Evolutionary conservation across 2,797 vertebrate species (phyloP), one percentile per base, ranked within the genome.

Genomic region (Enteromius treurensis): DNA sequence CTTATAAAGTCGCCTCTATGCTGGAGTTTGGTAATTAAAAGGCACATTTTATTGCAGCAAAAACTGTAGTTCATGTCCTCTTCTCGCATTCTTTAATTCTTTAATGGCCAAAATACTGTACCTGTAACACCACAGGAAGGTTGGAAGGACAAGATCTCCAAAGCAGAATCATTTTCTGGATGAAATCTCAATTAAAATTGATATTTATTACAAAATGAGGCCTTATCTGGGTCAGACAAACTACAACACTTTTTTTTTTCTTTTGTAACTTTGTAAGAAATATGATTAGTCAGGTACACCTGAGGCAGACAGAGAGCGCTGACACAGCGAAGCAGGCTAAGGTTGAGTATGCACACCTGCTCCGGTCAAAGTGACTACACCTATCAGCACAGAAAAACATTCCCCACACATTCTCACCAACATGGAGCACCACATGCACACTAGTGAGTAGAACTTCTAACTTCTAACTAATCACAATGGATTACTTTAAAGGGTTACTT

Each of bases 291-390:
- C 81, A 79, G 77, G 71, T 73, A 17, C 47, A 76, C 65, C 68
- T 86, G 75, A 82, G 76, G 21, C 34, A 78, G 58, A 68, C 55
- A 58, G 34, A 75, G 26, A 58, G 62, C 11, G 83, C 77, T 75
- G 70, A 75, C 47, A 32, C 70, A 80, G 60, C 34, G 21, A 42
- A 55, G 47, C 37, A n/a, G 17, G 19, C 13, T 55, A 79, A 78
- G 69, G 76, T 71, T 73, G 69, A 80, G 49, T 55, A 75, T 14
- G 58, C 45, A 84, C 86, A 87, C 81, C 77, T 83, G 77, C 70
- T 84, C 80, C 49, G 82, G 73, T 83, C 83, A 88, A 49, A 84
- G 70, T 42, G 64, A 82, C 70, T 69, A 69, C 67, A 55, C 73
- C 76, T 71, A 69, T 86, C 77, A 86, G 70, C 42, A 45, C 79